Evolutionary conservation across 2,888 invertebrate species (phyloP).

Genomic region (Thera britannica): DNA sequence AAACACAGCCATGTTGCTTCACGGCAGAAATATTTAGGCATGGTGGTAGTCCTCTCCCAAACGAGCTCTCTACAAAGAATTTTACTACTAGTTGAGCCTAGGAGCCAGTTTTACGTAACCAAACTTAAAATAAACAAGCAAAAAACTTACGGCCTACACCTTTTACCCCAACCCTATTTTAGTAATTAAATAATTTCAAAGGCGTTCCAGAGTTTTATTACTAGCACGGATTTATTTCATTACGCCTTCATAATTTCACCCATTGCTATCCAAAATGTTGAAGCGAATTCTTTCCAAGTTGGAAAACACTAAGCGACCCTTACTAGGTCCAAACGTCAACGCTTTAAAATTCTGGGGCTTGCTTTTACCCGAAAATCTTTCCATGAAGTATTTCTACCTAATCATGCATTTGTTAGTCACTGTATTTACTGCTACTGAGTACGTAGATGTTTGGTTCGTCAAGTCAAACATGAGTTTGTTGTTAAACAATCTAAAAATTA

Average conservation of each 20-base stretch:
- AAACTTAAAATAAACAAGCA: neutral
- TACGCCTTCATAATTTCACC: slow-evolving; percentile 24
- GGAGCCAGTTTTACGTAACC: too few relatives aligned
- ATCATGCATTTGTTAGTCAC: slow-evolving; percentile 63
- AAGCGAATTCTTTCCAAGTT: slow-evolving; percentile 52
- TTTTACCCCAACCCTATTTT: slow-evolving; percentile 15
- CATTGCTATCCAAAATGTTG: slow-evolving; percentile 33
- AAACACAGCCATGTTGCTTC: too few relatives aligned
- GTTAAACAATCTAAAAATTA: slow-evolving; percentile 71
- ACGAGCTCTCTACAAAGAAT: too few relatives aligned
- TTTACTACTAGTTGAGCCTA: too few relatives aligned
- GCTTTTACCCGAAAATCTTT: slow-evolving; percentile 59
- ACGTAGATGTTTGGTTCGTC: slow-evolving; percentile 71
- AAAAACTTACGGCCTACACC: neutral
- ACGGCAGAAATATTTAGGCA: too few relatives aligned
- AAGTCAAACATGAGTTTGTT: slow-evolving; percentile 66
- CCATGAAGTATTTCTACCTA: slow-evolving; percentile 58
- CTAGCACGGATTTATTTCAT: slow-evolving; percentile 21
- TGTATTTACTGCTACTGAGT: slow-evolving; percentile 66
- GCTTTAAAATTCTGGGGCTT: slow-evolving; percentile 73
- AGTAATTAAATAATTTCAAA: slow-evolving; percentile 34
- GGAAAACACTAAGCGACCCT: slow-evolving; percentile 64
- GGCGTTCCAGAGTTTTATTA: slow-evolving; percentile 16
- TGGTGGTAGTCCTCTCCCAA: too few relatives aligned
- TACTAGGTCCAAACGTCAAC: slow-evolving; percentile 71